phyloP scores from a whole-genome alignment of 2,113 vertebrate species.

The Thalassoma bifasciatum region DNA sequence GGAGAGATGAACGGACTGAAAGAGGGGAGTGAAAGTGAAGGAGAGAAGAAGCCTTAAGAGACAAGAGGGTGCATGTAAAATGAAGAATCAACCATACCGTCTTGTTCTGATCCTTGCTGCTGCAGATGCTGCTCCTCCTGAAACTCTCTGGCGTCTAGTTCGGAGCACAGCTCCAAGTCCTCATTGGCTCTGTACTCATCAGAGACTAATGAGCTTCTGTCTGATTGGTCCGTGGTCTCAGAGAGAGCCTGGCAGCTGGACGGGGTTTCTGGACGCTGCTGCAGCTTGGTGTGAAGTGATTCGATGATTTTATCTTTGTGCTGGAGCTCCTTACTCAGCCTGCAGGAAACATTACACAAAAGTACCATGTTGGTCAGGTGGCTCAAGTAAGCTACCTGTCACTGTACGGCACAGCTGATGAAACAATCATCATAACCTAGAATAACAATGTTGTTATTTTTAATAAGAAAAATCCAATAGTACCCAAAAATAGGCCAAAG shows the following conservation, averaged over 20 bases:
- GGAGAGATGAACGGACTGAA: slow-evolving; percentile 73
- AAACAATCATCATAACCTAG: too few relatives aligned
- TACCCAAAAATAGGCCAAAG: too few relatives aligned
- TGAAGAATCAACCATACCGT: slow-evolving; percentile 49
- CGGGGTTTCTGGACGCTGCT: slow-evolving; percentile 84
- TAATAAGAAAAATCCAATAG: too few relatives aligned
- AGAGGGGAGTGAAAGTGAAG: slow-evolving; percentile 59
- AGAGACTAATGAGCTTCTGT: slow-evolving; percentile 88
- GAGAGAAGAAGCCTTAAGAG: slow-evolving; percentile 21
- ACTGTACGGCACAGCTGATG: too few relatives aligned
- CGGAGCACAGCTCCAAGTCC: slow-evolving; percentile 88
- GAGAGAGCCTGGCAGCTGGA: slow-evolving; percentile 88
- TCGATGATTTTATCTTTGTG: slow-evolving; percentile 93
- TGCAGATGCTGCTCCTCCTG: slow-evolving; percentile 69
- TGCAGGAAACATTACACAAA: slow-evolving; percentile 52
- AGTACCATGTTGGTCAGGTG: too few relatives aligned
- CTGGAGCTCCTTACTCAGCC: slow-evolving; percentile 90
- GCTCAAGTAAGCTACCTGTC: too few relatives aligned
- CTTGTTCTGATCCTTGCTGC: slow-evolving; percentile 61
- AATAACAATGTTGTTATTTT: too few relatives aligned
- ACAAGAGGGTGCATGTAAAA: neutral
- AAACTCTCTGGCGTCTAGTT: slow-evolving; percentile 87
- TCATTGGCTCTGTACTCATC: slow-evolving; percentile 85
- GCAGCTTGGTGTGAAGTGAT: slow-evolving; percentile 89
- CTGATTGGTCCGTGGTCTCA: slow-evolving; percentile 88